phyloP scores from a whole-genome alignment of 2,797 vertebrate genomes.

The Siniperca scherzeri region DNA sequence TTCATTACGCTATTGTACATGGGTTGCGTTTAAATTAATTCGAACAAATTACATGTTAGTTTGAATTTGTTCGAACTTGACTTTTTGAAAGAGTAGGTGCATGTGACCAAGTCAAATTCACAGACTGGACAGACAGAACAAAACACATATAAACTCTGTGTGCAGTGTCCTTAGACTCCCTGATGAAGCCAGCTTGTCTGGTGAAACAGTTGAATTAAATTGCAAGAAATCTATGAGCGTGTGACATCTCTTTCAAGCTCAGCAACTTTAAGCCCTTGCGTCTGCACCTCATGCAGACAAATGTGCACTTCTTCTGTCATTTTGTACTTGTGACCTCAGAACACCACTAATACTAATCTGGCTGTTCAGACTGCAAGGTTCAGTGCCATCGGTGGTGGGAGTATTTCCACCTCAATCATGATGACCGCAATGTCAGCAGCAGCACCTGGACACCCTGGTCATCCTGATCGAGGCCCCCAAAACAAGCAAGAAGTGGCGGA shows the following conservation, averaged over 20 bases:
- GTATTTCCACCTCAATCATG: neutral
- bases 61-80: neutral
- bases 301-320: neutral
- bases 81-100: neutral
- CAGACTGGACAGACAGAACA: neutral
- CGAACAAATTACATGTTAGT: neutral
- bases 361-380: neutral
- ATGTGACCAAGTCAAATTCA: neutral
- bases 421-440: neutral
- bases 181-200: neutral
- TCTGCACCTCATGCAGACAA: neutral
- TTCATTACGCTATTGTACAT: neutral
- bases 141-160: neutral
- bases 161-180: neutral
- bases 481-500: neutral
- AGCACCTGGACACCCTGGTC: neutral
- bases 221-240: neutral
- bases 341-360: neutral
- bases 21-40: neutral
- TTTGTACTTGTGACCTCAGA: neutral
- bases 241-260: neutral
- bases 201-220: neutral
- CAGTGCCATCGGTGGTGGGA: neutral
- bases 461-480: neutral
- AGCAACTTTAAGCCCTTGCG: neutral